Conservation (phyloP, 1,140 invertebrate genomes). For the Bombus affinis region DNA sequence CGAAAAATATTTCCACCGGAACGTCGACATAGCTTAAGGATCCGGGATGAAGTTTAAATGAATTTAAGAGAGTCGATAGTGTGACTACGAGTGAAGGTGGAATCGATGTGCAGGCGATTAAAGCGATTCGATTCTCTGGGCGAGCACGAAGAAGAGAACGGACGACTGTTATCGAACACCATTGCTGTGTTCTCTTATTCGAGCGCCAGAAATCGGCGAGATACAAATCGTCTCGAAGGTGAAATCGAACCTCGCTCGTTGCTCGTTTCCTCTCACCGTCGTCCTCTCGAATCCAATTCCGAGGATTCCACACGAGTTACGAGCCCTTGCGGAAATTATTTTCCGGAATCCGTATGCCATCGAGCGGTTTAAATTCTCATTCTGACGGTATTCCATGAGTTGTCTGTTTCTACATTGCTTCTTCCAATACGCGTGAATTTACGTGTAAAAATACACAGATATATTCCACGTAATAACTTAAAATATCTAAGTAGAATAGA, state of each 20-base stretch:
- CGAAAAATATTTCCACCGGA: not conserved
- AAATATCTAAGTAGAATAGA: no score
- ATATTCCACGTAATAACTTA: no score
- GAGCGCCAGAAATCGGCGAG: not conserved
- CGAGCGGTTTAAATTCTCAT: not conserved
- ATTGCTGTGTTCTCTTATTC: no score
- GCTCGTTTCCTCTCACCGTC: not conserved
- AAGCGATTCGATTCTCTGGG: not conserved
- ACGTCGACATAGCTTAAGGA: no score
- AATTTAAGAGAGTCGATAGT: constrained; percentile 34
- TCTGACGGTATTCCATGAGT: not conserved
- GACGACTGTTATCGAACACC: constrained; percentile 13
- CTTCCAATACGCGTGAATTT: no score
- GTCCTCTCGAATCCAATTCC: not conserved
- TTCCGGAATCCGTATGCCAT: not conserved
- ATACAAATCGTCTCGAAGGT: constrained; percentile 33
- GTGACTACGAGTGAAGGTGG: not conserved
- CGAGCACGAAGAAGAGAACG: not conserved
- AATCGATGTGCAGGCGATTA: not conserved
- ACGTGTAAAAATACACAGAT: no score
- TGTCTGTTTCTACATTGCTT: no score
- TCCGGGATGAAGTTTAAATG: constrained; percentile 6
- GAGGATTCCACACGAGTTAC: constrained; percentile 4
- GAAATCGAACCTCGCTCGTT: constrained; percentile 16
- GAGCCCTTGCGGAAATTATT: constrained; percentile 9